Evolutionary conservation across 37 sponge, comb jelly and placozoan genomes (phyloP), one percentile per base, ranked within the genome.

Genomic region (Dysidea cf. avara): DNA sequence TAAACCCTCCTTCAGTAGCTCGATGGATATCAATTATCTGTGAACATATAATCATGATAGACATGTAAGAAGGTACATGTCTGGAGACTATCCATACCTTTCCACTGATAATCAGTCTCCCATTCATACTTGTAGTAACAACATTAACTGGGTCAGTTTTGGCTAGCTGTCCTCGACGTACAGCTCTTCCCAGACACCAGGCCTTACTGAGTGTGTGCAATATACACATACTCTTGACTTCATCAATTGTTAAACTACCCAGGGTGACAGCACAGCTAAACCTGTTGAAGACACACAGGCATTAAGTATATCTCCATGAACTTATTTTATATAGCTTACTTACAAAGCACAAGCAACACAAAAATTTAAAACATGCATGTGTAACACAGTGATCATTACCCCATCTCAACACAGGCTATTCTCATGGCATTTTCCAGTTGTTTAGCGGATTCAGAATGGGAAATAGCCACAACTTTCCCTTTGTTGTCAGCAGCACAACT

Each of bases 111-210:
- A 91, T 77, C 1, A 87, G 32, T 16, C 48, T 37, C 7, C 92
- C 92, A 53, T 72, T 79, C 38, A 83, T 76, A 20, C 69, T 69
- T 17, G 56, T 57, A 1, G 34, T 25, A 21, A 91, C 39, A 7
- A 84, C 88, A 26, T 72, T 39, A 29, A 87, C 39, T 4, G 86
- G 78, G 25, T 43, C 49, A 39, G 16, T 77, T 34, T 79, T 68
- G 2, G 40, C 21, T 3, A 3, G 5, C 62, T 67, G 64, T 26
- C 88, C 92, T 28, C 81, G 65, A 48, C 61, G 12, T 5, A 91
- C 77, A 53, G 88, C 88, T 47, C 84, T 51, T 11, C 92, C 92
- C 33, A 91, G 61, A 66, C 72, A 68, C 83, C 88, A 83, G 25
- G 88, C 88, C 26, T 43, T 43, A 34, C 86, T 91, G 64, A 83